These are phyloP conservation scores for Meriones psammophilus DNA, from an alignment of 2,797 vertebrate species.

Conservation along the genomic window DNA sequence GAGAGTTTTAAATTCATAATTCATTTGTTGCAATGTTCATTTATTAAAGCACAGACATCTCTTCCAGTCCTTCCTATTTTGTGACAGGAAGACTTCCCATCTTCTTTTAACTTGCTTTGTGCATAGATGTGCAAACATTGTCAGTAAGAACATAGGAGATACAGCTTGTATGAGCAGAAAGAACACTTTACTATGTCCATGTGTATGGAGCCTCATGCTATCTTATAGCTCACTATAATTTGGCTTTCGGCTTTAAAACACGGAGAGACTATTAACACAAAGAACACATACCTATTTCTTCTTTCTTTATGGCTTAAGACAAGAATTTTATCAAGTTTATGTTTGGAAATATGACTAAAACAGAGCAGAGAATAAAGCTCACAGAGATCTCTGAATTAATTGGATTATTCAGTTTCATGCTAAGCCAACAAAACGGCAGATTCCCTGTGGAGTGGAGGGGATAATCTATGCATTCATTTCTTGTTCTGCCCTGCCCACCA, in stretches of 20 bases:
- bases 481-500: constrained; percentile 56
- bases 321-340: constrained; percentile 50
- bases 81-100: not conserved
- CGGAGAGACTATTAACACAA: constrained; percentile 42
- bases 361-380: constrained; percentile 56
- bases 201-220: not conserved
- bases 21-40: constrained; percentile 69
- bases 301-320: constrained; percentile 59
- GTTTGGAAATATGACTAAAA: constrained; percentile 67
- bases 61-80: constrained; percentile 13
- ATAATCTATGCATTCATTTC: constrained; percentile 74
- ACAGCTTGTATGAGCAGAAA: constrained; percentile 53
- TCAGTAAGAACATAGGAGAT: constrained; percentile 66
- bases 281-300: not conserved
- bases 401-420: constrained; percentile 73
- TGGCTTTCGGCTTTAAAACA: constrained; percentile 47
- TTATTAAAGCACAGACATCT: constrained; percentile 70
- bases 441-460: constrained; percentile 37
- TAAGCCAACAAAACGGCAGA: constrained; percentile 59
- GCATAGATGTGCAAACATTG: not conserved
- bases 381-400: constrained; percentile 79
- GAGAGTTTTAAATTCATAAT: constrained; percentile 78
- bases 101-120: constrained; percentile 52
- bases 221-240: constrained; percentile 53
- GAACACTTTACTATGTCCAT: constrained; percentile 50